Conservation (phyloP, 2,113 vertebrate species). For the Gambusia holbrooki region DNA sequence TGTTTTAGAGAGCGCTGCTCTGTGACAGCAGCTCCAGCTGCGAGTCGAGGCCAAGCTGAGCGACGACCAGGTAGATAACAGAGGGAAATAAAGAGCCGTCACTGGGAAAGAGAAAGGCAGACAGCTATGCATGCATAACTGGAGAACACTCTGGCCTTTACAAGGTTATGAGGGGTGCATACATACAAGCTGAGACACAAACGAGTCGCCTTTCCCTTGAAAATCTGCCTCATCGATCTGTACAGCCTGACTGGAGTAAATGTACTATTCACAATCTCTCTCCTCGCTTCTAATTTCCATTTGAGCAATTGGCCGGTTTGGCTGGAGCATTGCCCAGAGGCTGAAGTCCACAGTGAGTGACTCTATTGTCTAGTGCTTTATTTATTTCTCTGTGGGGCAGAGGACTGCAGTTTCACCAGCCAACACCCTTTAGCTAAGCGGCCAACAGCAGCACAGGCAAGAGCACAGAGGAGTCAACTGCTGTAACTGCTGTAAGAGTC, state of each 20-base stretch:
- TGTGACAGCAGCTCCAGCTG: constrained; percentile 45
- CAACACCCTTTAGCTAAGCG: constrained; percentile 27
- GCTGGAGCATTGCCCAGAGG: constrained; percentile 72
- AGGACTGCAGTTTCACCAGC: constrained; percentile 24
- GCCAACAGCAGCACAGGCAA: constrained; percentile 38
- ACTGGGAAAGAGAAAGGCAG: constrained; percentile 1
- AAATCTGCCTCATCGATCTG: constrained; percentile 68
- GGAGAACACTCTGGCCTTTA: constrained; percentile 1
- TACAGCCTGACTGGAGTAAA: constrained; percentile 51
- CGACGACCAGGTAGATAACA: constrained; percentile 7
- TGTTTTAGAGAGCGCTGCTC: constrained; percentile 40
- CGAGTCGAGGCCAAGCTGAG: constrained; percentile 10
- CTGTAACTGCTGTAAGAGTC: constrained; percentile 30
- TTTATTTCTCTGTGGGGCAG: constrained; percentile 62
- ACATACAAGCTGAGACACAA: constrained; percentile 24
- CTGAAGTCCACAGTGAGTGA: constrained; percentile 62
- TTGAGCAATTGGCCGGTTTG: constrained; percentile 62
- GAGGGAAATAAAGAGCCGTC: constrained; percentile 13
- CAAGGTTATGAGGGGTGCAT: constrained; percentile 32
- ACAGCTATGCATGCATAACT: constrained; percentile 5
- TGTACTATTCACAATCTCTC: constrained; percentile 72
- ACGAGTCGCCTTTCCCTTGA: constrained; percentile 29
- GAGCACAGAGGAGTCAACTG: constrained; percentile 21
- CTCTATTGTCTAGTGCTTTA: constrained; percentile 73
- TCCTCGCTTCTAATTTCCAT: constrained; percentile 72